Percentiles rank a stretch among this genome's conserved stretches.
Evolutionary conservation across 2,888 invertebrate genomes (phyloP).

Genomic region (Chymomyza procnemis): DNA sequence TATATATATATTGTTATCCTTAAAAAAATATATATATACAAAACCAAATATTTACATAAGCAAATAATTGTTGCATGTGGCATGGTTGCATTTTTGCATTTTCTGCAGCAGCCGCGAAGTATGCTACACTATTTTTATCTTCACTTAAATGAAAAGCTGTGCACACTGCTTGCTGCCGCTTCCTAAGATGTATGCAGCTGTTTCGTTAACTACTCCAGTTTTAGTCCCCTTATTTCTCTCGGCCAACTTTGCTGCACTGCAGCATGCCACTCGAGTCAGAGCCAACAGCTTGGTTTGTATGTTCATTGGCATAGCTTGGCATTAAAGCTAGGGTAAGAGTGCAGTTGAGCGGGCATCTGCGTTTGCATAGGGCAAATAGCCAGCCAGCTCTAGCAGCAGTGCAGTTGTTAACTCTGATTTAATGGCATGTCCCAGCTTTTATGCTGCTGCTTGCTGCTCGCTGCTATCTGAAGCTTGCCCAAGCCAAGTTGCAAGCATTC

Average conservation of each 20-base stretch:
- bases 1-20: neutral
- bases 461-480: neutral
- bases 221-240: neutral
- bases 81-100: neutral
- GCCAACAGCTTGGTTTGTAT: constrained; percentile 9
- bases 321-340: neutral
- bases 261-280: constrained; percentile 27
- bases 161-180: neutral
- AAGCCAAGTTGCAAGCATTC: neutral
- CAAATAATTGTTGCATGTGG: constrained; percentile 63
- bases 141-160: neutral
- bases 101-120: constrained; percentile 35
- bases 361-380: constrained; percentile 18
- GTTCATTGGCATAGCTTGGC: constrained; percentile 1
- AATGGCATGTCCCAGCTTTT: constrained; percentile 44
- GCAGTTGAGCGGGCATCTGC: constrained; percentile 18
- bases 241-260: neutral
- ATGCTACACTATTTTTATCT: constrained; percentile 20
- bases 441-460: neutral
- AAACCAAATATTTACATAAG: constrained; percentile 18
- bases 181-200: neutral
- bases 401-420: constrained; percentile 70
- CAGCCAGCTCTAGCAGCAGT: constrained; percentile 32
- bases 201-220: neutral
- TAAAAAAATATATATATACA: neutral